Evolutionary conservation across 2,797 vertebrate species (phyloP).

Genomic region (Diplodus puntazzo): DNA sequence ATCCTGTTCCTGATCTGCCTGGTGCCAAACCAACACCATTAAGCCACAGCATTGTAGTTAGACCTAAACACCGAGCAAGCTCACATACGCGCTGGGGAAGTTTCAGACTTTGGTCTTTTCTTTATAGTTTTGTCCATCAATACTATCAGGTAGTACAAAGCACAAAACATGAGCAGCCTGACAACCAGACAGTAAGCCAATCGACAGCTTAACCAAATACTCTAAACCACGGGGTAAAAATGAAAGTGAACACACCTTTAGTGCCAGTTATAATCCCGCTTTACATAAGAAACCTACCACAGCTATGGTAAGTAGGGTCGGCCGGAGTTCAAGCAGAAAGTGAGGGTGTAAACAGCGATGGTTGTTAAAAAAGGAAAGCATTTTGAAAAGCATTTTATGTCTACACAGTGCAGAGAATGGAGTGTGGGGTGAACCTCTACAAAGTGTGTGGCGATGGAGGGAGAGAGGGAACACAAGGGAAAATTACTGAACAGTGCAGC

Average conservation of each 20-base stretch:
- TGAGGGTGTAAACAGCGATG: neutral
- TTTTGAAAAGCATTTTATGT: no score
- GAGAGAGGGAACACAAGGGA: no score
- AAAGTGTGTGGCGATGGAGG: no score
- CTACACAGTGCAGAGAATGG: no score
- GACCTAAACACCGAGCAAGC: constrained; percentile 32
- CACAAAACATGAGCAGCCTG: neutral
- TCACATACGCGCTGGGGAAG: neutral
- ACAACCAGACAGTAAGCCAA: neutral
- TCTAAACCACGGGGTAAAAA: neutral
- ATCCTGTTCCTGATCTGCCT: constrained; percentile 41
- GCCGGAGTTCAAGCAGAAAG: neutral
- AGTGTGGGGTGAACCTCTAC: no score
- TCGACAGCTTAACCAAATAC: neutral
- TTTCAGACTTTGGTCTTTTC: neutral
- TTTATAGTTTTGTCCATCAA: neutral
- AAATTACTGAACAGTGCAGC: no score
- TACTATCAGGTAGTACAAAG: no score
- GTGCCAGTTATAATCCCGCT: neutral
- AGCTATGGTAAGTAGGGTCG: neutral
- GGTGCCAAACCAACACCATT: constrained; percentile 26
- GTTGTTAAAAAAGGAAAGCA: neutral
- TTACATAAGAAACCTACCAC: neutral
- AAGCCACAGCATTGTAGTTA: constrained; percentile 23
- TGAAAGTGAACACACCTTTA: neutral